Percentiles rank a stretch among this genome's conserved stretches.
These are phyloP conservation scores for Drosophila neoperkinsi DNA, from an alignment of 2,888 invertebrate species.

Conservation along the genomic window DNA sequence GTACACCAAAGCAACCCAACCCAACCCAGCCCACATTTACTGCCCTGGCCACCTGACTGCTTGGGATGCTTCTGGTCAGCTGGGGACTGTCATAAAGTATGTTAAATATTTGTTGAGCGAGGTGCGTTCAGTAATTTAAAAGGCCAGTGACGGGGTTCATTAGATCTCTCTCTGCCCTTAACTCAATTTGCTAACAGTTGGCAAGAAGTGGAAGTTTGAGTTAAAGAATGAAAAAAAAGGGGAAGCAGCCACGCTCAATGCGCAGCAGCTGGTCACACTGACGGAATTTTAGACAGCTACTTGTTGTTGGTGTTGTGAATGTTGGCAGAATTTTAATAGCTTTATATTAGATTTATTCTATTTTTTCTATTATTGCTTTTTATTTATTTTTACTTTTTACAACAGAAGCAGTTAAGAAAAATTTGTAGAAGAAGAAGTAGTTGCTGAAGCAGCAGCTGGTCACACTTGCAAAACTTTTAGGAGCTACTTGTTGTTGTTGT, in stretches of 20 bases:
- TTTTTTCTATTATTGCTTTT: neutral
- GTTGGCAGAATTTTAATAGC: constrained; percentile 55
- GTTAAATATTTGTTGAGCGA: constrained; percentile 72
- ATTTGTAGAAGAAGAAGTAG: neutral
- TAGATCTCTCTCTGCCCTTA: constrained; percentile 34
- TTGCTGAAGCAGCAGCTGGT: constrained; percentile 1
- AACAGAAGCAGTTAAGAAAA: neutral
- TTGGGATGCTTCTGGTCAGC: constrained; percentile 63
- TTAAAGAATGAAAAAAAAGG: neutral
- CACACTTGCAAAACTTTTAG: neutral
- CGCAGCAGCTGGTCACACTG: constrained; percentile 19
- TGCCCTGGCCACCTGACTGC: constrained; percentile 26
- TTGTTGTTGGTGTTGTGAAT: constrained; percentile 17
- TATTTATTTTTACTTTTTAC: neutral
- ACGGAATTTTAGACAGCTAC: constrained; percentile 11
- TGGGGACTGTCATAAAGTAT: constrained; percentile 68
- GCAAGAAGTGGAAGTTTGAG: constrained; percentile 7
- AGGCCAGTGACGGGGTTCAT: constrained; percentile 44
- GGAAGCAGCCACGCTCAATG: neutral
- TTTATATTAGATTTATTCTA: constrained; percentile 18
- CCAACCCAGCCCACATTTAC: neutral
- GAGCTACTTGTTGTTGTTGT: constrained; percentile 9
- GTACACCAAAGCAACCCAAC: neutral
- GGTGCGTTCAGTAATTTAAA: constrained; percentile 62
- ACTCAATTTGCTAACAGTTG: constrained; percentile 37